A percentile compares a stretch with the other conserved stretches of the same genome.
These are phyloP conservation scores for Drosophila watanabei DNA, from an alignment of 1,140 invertebrate genomes.

Conservation along the genomic window DNA sequence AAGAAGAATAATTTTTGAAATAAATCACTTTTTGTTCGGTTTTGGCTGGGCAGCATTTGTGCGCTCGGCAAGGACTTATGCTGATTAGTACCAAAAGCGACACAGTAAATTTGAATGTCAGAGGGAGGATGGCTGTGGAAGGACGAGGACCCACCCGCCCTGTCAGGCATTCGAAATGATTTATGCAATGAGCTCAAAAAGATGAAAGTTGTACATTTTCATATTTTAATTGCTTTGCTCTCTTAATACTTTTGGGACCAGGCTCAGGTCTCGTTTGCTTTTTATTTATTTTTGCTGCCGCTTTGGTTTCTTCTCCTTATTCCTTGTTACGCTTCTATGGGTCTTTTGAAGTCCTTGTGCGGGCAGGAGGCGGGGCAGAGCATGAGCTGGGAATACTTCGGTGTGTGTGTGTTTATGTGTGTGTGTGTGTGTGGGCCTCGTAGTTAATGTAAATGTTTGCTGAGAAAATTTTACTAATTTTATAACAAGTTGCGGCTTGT, in stretches of 20 bases:
- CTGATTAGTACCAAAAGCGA: constrained; percentile 81
- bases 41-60: constrained; percentile 49
- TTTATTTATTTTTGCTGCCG: constrained; percentile 40
- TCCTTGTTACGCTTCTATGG: constrained; percentile 76
- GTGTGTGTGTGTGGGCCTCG: constrained; percentile 48
- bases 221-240: constrained; percentile 85
- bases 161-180: constrained; percentile 78
- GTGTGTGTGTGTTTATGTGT: constrained; percentile 25
- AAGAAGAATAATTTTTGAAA: constrained; percentile 59
- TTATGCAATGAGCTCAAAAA: constrained; percentile 84
- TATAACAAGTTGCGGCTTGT: constrained; percentile 83
- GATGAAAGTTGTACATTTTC: constrained; percentile 84
- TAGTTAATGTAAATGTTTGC: constrained; percentile 84
- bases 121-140: not conserved
- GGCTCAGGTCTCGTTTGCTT: constrained; percentile 46
- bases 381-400: constrained; percentile 22
- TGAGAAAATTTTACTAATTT: constrained; percentile 84
- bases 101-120: constrained; percentile 80
- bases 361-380: not conserved
- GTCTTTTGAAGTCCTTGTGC: constrained; percentile 71
- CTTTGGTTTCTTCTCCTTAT: constrained; percentile 46
- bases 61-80: constrained; percentile 72
- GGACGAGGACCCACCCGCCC: not conserved
- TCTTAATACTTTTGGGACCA: constrained; percentile 84
- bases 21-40: constrained; percentile 73